Evolutionary conservation across 2,888 invertebrate species (phyloP).

Genomic region (Leptinotarsa rubiginosa): DNA sequence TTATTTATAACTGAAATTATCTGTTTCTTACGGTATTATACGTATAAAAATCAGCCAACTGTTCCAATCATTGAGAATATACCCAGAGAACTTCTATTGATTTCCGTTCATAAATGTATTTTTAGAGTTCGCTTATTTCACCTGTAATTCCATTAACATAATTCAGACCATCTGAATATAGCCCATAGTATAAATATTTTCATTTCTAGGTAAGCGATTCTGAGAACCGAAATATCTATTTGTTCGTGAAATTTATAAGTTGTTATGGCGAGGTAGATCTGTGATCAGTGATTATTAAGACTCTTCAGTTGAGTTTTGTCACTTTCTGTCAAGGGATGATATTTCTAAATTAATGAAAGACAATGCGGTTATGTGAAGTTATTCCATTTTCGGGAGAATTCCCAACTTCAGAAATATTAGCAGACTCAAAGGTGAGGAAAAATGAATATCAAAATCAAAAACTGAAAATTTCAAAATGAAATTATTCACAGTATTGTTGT

Average conservation of each 20-base stretch:
- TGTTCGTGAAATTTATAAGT: neutral
- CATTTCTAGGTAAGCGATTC: neutral
- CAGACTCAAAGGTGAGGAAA: too few relatives aligned
- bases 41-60: neutral
- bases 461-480: too few relatives aligned
- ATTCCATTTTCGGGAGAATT: too few relatives aligned
- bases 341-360: too few relatives aligned
- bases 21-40: neutral
- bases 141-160: conserved; percentile 14
- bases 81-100: neutral
- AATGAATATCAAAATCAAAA: too few relatives aligned
- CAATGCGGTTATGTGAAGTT: too few relatives aligned
- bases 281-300: too few relatives aligned
- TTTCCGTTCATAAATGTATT: conserved; percentile 4
- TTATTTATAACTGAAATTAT: too few relatives aligned
- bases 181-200: conserved; percentile 1
- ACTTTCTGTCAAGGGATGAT: too few relatives aligned
- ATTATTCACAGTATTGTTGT: too few relatives aligned
- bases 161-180: conserved; percentile 2
- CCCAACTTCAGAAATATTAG: too few relatives aligned
- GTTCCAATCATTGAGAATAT: neutral
- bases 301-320: too few relatives aligned
- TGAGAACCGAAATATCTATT: neutral
- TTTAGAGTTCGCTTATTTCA: conserved; percentile 8
- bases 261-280: neutral